phyloP scores from a whole-genome alignment of 2,797 vertebrate species.

The Etheostoma perlongum region DNA sequence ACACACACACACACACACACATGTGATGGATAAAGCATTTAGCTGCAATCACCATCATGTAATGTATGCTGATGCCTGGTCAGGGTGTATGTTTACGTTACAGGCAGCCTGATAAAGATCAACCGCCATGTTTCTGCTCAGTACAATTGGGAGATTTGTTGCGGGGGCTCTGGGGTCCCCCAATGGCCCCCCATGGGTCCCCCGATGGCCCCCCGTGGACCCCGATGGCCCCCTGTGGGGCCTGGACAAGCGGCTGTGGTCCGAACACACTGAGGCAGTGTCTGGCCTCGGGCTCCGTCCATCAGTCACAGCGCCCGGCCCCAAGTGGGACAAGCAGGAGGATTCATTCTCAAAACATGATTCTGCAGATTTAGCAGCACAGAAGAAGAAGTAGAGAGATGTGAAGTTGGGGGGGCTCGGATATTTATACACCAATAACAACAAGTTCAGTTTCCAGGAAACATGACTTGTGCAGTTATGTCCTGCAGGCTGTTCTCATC shows the following conservation, averaged over 20 bases:
- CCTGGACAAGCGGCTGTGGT: conserved; percentile 60
- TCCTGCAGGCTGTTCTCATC: too few relatives aligned
- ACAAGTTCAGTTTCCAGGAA: too few relatives aligned
- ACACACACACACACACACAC: conserved; percentile 11
- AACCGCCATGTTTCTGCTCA: conserved; percentile 64
- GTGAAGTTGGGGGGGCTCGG: too few relatives aligned
- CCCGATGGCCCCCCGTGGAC: conserved; percentile 11
- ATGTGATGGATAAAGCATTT: conserved; percentile 25
- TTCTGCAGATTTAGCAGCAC: conserved; percentile 2
- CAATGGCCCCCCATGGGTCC: conserved; percentile 56
- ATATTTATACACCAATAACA: too few relatives aligned
- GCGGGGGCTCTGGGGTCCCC: conserved; percentile 54
- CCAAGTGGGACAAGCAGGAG: conserved; percentile 1
- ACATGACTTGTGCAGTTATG: too few relatives aligned
- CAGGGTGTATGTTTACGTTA: conserved; percentile 66
- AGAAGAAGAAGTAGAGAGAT: too few relatives aligned
- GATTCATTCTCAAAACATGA: conserved; percentile 30
- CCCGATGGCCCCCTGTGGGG: conserved; percentile 54
- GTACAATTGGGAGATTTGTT: conserved; percentile 79
- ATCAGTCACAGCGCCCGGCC: conserved; percentile 61
- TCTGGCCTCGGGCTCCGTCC: conserved; percentile 67
- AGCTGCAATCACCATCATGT: conserved; percentile 60
- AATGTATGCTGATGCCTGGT: conserved; percentile 67
- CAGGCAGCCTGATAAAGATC: conserved; percentile 74
- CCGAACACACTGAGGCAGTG: conserved; percentile 71